These are phyloP conservation scores for Andrena marginata DNA, from an alignment of 2,888 invertebrate genomes.

Conservation along the genomic window DNA sequence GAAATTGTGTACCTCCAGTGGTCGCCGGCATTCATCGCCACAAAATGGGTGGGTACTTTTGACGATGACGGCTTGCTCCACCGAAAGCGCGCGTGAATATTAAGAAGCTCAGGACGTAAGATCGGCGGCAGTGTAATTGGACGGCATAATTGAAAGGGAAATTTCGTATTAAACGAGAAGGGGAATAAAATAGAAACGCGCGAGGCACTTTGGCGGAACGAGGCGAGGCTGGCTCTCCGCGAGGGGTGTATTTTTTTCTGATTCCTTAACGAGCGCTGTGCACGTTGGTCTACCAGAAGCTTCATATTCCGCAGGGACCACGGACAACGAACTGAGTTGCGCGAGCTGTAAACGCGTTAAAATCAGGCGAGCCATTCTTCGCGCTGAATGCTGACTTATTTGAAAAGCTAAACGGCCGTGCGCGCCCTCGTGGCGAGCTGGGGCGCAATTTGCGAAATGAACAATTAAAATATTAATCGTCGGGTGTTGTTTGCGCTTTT, in stretches of 20 bases:
- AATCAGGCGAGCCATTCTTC: slow-evolving; percentile 16
- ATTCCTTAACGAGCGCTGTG: slow-evolving; percentile 49
- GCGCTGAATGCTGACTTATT: slow-evolving; percentile 18
- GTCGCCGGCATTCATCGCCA: too few relatives aligned
- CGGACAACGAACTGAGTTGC: slow-evolving; percentile 28
- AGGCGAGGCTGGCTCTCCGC: slow-evolving; percentile 27
- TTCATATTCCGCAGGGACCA: slow-evolving; percentile 3
- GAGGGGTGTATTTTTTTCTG: slow-evolving; percentile 27
- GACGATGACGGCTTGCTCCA: background rate
- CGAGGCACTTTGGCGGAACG: slow-evolving; percentile 23
- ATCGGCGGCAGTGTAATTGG: background rate
- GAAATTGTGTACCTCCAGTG: too few relatives aligned
- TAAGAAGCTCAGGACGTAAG: slow-evolving; percentile 13
- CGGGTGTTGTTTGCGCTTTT: slow-evolving; percentile 1
- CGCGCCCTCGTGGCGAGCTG: background rate
- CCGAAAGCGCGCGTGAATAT: slow-evolving; percentile 1
- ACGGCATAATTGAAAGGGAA: slow-evolving; percentile 7
- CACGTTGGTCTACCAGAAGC: slow-evolving; percentile 32
- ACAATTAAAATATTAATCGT: slow-evolving; percentile 18
- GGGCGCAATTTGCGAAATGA: background rate
- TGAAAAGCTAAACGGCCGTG: slow-evolving; percentile 8
- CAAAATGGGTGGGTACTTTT: background rate
- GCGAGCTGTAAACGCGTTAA: slow-evolving; percentile 24
- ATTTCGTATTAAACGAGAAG: slow-evolving; percentile 36
- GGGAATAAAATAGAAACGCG: slow-evolving; percentile 11